Evolutionary conservation across 2,888 invertebrate genomes (phyloP), one percentile per base, ranked within the genome.

Genomic region (Pharmacophagus antenor): DNA sequence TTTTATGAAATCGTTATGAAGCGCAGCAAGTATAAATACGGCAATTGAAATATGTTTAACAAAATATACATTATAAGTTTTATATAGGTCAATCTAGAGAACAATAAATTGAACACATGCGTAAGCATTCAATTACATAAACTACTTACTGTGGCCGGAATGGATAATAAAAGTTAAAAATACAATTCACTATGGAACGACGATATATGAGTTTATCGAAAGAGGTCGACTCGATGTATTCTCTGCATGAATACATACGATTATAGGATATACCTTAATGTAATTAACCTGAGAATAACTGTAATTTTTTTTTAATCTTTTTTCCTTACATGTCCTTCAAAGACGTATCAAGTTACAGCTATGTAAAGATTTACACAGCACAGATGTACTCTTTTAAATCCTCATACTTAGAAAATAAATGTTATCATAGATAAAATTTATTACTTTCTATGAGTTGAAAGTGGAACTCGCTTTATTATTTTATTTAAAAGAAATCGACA

Each of bases 151-250:
- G 31, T 31, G 31, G 41, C 7, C 12, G 25, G 48, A 22, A 22
- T 17, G 56, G 41, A 44, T 20, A 18, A 21, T 56, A 48, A 50
- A 50, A 50, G 42, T 57, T 57, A 50, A 50, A 57, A 57, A 50
- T 57, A 57, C 44, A 44, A 6, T 25, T 18, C 10, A 50, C 44
- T 41, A 37, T 56, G 22, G 12, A 22, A 31, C 15, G 31, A 8
- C 6, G 5, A 7, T 42, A 22, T 20, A 20, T 37, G n/a, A 10
- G 6, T 56, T n/a, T 56, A 42, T 44, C 17, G 42, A 50, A 44
- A 25, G n/a, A 50, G 57, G 57, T 20, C 57, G 44, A n/a, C 17
- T 21, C 27, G 21, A 18, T 20, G 49, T 23, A 41, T 12, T 41
- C 22, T 31, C 10, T 15, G 8, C 10, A 31, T 15, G 12, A 10